These are phyloP conservation scores for Siniperca undulata DNA, from an alignment of 2,797 vertebrate species.

Conservation along the genomic window DNA sequence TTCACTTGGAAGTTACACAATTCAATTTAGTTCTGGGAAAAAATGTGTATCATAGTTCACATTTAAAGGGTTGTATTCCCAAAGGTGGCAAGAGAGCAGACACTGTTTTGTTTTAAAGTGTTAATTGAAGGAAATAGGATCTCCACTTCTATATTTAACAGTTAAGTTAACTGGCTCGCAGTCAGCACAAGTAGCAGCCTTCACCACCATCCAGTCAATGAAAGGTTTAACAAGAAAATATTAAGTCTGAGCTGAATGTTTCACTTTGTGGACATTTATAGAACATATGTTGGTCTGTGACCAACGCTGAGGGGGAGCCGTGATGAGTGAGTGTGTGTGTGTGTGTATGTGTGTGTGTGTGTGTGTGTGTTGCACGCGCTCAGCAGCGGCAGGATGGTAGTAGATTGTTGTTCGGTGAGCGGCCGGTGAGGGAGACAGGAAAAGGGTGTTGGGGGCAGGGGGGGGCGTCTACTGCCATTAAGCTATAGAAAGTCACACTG, in stretches of 20 bases:
- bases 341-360: slow-evolving; percentile 28
- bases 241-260: slow-evolving; percentile 62
- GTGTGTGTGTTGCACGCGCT: slow-evolving; percentile 29
- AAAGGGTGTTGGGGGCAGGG: slow-evolving; percentile 20
- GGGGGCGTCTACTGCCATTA: background rate
- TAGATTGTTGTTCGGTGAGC: slow-evolving; percentile 40
- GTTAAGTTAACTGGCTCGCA: background rate
- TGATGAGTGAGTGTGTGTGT: slow-evolving; percentile 36
- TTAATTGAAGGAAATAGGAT: slow-evolving; percentile 57
- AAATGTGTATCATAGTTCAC: background rate
- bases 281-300: slow-evolving; percentile 59
- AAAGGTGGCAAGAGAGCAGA: background rate
- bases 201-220: slow-evolving; percentile 16
- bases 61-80: too few relatives aligned
- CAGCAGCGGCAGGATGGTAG: slow-evolving; percentile 28
- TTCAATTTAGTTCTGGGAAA: background rate
- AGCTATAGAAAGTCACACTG: slow-evolving; percentile 42
- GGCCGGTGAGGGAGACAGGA: slow-evolving; percentile 52
- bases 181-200: slow-evolving; percentile 5
- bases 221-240: slow-evolving; percentile 53
- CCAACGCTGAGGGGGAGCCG: background rate
- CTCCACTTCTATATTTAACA: slow-evolving; percentile 39
- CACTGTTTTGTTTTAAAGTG: slow-evolving; percentile 15
- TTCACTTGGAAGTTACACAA: background rate
- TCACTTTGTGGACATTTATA: slow-evolving; percentile 68